A percentile compares a stretch with the other conserved stretches of the same genome.
Conservation (phyloP, 2,113 vertebrate genomes). For the Centropristis striata region DNA sequence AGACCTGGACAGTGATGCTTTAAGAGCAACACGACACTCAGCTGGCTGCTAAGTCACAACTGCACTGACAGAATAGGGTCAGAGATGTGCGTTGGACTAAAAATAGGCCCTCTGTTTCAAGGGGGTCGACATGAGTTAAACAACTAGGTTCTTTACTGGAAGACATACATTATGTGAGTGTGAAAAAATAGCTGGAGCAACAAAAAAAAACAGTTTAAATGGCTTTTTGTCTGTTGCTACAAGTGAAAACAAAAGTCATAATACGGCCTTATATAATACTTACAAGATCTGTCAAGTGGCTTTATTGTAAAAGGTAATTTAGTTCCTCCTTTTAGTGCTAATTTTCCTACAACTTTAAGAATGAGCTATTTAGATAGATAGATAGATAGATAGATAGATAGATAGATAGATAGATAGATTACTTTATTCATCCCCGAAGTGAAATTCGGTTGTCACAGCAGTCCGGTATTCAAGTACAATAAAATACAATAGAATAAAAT, state of each 20-base stretch:
- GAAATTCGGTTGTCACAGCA: too few relatives aligned
- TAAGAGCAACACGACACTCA: constrained; percentile 49
- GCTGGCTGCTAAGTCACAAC: constrained; percentile 56
- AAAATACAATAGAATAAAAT: too few relatives aligned
- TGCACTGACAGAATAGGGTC: constrained; percentile 77
- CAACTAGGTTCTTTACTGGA: constrained; percentile 1
- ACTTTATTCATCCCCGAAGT: too few relatives aligned
- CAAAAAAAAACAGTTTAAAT: background rate
- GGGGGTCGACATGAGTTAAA: constrained; percentile 36
- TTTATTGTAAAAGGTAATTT: background rate
- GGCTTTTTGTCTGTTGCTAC: background rate
- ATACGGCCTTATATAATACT: background rate
- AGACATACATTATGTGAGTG: background rate
- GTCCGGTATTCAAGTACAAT: too few relatives aligned
- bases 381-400: too few relatives aligned
- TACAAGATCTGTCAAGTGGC: background rate
- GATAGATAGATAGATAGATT: too few relatives aligned
- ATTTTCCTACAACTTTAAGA: background rate
- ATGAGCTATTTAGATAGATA: too few relatives aligned
- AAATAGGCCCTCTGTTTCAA: constrained; percentile 70
- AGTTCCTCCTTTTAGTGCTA: background rate
- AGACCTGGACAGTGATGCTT: constrained; percentile 72
- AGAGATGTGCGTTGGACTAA: constrained; percentile 60
- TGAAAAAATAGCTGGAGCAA: background rate
- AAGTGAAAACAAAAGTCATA: too few relatives aligned